A percentile compares a stretch with the other conserved stretches of the same genome.
Evolutionary conservation across 2,888 invertebrate genomes (phyloP).

Genomic region (Aspidapion aeneum): DNA sequence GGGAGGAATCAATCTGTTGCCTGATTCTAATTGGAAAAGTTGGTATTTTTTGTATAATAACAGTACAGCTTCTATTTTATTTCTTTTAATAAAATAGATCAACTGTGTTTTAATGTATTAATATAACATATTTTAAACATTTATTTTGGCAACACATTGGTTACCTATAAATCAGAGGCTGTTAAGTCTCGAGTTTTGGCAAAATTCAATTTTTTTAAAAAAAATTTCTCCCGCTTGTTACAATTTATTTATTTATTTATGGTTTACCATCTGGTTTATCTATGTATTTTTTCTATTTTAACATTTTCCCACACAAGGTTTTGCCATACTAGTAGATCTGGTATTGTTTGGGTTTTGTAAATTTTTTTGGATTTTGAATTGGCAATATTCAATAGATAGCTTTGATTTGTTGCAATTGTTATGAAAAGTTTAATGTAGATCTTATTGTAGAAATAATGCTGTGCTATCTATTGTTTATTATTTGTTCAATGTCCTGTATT

Average conservation of each 20-base stretch:
- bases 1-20: constrained; percentile 44
- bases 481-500: constrained; percentile 32
- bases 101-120: constrained; percentile 16
- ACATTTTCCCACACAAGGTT: constrained; percentile 30
- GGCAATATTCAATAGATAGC: constrained; percentile 27
- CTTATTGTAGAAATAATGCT: background rate
- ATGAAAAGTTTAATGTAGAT: background rate
- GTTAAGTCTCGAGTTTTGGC: constrained; percentile 38
- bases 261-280: constrained; percentile 23
- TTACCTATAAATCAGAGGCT: constrained; percentile 42
- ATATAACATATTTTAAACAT: too few relatives aligned
- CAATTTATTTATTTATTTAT: constrained; percentile 34
- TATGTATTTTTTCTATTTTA: background rate
- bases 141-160: constrained; percentile 37
- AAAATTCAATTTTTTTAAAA: constrained; percentile 14
- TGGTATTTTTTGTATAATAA: too few relatives aligned
- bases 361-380: constrained; percentile 26
- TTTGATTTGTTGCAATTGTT: background rate
- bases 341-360: constrained; percentile 41
- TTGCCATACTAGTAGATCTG: constrained; percentile 44
- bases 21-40: constrained; percentile 10
- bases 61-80: constrained; percentile 22
- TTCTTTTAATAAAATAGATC: constrained; percentile 27
- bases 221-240: constrained; percentile 31
- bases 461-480: constrained; percentile 26